phyloP scores from a whole-genome alignment of 2,113 vertebrate species.

The Hippocampus comes region DNA sequence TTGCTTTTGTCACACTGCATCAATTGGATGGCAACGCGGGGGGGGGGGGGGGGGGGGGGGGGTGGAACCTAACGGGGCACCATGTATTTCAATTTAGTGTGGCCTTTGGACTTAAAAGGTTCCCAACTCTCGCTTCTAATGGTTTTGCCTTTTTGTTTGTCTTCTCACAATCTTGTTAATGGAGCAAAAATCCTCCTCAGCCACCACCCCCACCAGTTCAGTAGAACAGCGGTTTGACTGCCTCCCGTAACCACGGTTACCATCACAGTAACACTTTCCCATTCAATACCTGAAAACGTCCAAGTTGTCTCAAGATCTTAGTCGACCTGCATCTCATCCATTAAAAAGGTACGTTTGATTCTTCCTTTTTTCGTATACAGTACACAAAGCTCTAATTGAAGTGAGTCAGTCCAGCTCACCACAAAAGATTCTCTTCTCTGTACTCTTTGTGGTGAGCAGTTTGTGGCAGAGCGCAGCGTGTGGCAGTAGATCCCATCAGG shows the following conservation, averaged over 20 bases:
- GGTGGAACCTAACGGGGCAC: neutral
- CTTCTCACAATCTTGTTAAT: neutral
- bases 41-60: no score
- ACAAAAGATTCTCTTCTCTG: slow-evolving; percentile 25
- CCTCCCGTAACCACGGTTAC: slow-evolving; percentile 36
- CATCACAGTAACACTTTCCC: slow-evolving; percentile 46
- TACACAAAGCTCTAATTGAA: neutral
- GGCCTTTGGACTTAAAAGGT: neutral
- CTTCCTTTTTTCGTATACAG: neutral
- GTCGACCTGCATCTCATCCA: slow-evolving; percentile 8
- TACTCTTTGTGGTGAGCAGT: neutral
- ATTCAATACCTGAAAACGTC: slow-evolving; percentile 15
- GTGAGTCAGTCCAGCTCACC: neutral
- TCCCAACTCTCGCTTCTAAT: neutral
- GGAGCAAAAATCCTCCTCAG: neutral
- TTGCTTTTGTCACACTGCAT: slow-evolving; percentile 20
- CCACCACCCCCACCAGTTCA: slow-evolving; percentile 13
- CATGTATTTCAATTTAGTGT: neutral
- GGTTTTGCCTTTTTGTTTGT: neutral
- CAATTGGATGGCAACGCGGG: no score
- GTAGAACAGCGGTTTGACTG: slow-evolving; percentile 41
- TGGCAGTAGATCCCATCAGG: no score
- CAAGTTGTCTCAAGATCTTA: slow-evolving; percentile 18
- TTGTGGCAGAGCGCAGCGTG: no score
- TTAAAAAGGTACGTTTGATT: slow-evolving; percentile 38